These are phyloP conservation scores for Therioaphis trifolii DNA, from an alignment of 2,888 invertebrate genomes.

Conservation along the genomic window DNA sequence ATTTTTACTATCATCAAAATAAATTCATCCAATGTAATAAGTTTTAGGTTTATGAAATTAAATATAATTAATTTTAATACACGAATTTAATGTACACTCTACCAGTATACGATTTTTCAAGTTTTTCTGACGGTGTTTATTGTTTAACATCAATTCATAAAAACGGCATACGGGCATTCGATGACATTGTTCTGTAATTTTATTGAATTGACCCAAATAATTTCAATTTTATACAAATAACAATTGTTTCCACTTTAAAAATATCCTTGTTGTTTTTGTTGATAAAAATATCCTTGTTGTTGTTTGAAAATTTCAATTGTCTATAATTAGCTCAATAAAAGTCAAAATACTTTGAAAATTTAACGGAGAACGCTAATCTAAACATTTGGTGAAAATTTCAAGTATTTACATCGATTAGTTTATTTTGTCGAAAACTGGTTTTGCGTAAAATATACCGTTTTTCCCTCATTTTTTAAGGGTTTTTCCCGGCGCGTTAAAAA, in stretches of 20 bases:
- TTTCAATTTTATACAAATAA: conserved; percentile 9
- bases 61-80: neutral
- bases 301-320: too few species aligned
- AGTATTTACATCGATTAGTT: too few species aligned
- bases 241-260: conserved; percentile 9
- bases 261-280: neutral
- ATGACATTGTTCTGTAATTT: neutral
- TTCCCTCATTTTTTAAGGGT: too few species aligned
- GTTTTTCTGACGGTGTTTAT: neutral
- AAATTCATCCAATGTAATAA: neutral
- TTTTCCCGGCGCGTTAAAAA: too few species aligned
- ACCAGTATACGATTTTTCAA: neutral
- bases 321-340: too few species aligned
- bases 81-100: neutral
- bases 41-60: neutral
- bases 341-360: too few species aligned
- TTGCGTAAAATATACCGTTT: too few species aligned
- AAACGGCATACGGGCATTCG: neutral
- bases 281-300: too few species aligned
- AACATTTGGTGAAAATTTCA: too few species aligned
- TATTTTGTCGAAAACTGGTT: too few species aligned
- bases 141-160: neutral
- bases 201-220: neutral
- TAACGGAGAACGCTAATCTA: too few species aligned
- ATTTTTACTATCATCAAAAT: neutral